These are phyloP conservation scores for Emys orbicularis DNA, from an alignment of 2,797 vertebrate species.

Conservation along the genomic window DNA sequence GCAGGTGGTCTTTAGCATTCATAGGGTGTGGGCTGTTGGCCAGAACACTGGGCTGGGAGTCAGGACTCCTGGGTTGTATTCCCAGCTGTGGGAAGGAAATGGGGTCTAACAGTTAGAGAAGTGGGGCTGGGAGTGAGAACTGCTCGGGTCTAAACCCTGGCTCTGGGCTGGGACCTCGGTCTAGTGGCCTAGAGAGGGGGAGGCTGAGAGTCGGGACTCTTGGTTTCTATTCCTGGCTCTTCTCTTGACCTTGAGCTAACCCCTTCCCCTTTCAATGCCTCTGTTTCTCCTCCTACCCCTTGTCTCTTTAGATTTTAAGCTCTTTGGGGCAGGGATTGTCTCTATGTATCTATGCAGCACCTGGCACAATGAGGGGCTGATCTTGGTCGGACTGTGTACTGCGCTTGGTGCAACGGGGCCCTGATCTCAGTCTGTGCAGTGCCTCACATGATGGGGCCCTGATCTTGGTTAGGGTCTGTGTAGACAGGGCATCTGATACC, in stretches of 20 bases:
- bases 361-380: too few relatives aligned
- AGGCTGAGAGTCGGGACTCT: background rate
- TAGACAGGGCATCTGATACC: background rate
- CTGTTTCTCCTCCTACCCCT: background rate
- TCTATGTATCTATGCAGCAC: too few relatives aligned
- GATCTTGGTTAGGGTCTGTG: background rate
- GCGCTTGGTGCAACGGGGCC: rapidly evolving
- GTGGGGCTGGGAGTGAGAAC: background rate
- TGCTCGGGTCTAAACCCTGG: background rate
- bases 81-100: background rate
- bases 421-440: background rate
- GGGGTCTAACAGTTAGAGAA: background rate
- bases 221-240: background rate
- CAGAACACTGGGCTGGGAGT: background rate
- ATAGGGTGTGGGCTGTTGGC: background rate
- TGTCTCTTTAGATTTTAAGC: background rate
- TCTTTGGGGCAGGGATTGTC: too few relatives aligned
- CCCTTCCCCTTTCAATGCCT: too few relatives aligned
- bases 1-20: background rate
- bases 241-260: background rate
- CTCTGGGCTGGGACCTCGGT: background rate
- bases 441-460: background rate
- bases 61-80: background rate
- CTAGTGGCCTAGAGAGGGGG: background rate
- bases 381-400: background rate